phyloP scores from a whole-genome alignment of 92 coral and sea anemone genomes.

The Chrysogorgia sp. region DNA sequence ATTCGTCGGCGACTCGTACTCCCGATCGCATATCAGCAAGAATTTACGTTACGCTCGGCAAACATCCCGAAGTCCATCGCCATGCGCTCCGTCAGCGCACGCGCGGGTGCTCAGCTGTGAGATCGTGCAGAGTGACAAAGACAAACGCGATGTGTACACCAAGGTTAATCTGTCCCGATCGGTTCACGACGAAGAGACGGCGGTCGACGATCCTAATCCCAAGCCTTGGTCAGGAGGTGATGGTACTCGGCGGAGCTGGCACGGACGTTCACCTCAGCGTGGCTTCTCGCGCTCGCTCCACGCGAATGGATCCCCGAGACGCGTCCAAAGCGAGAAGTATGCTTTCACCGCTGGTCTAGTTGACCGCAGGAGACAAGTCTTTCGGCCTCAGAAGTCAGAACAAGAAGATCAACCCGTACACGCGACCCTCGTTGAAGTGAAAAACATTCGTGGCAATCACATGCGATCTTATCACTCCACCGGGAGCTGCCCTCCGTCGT shows the following conservation, averaged over 20 bases:
- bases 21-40: slow-evolving; percentile 36
- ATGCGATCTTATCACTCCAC: neutral
- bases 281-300: slow-evolving; percentile 5
- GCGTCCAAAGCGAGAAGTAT: neutral
- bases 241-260: slow-evolving; percentile 35
- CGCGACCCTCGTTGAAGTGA: slow-evolving; percentile 14
- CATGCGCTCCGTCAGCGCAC: neutral
- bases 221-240: neutral
- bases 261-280: slow-evolving; percentile 23
- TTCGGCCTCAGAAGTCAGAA: neutral
- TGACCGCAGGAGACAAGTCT: neutral
- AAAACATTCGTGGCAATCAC: neutral
- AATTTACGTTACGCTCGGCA: slow-evolving; percentile 34
- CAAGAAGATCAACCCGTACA: slow-evolving; percentile 16
- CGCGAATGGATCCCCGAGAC: neutral
- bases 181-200: slow-evolving; percentile 1
- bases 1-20: slow-evolving; percentile 39
- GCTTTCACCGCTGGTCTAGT: neutral
- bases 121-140: slow-evolving; percentile 21
- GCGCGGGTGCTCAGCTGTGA: slow-evolving; percentile 38
- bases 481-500: neutral
- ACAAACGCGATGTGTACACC: slow-evolving; percentile 31
- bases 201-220: neutral
- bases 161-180: slow-evolving; percentile 36
- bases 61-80: slow-evolving; percentile 19